These are phyloP conservation scores for Microchirus variegatus DNA, from an alignment of 2,797 vertebrate genomes.

Conservation along the genomic window DNA sequence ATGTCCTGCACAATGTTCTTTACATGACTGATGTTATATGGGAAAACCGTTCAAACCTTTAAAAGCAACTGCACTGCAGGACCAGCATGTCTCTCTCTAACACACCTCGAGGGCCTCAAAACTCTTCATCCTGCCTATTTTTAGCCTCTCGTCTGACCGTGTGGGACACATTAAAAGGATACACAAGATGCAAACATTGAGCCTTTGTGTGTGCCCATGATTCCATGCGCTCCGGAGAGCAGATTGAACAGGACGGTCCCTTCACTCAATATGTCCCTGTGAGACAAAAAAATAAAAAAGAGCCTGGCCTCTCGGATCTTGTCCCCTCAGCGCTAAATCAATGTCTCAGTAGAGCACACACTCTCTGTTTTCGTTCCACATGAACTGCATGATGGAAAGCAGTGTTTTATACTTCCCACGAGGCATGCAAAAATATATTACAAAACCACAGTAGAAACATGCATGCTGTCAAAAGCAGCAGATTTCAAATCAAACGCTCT, in stretches of 20 bases:
- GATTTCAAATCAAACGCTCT: no score
- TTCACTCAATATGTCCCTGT: slow-evolving; percentile 31
- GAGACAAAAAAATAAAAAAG: slow-evolving; percentile 11
- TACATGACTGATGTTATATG: no score
- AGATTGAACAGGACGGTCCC: slow-evolving; percentile 34
- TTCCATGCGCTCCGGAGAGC: slow-evolving; percentile 33
- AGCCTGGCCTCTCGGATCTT: slow-evolving; percentile 34
- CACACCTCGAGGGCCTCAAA: slow-evolving; percentile 33
- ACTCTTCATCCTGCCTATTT: slow-evolving; percentile 60
- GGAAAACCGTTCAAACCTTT: no score
- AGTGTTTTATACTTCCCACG: background rate
- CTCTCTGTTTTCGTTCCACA: slow-evolving; percentile 7
- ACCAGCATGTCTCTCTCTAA: slow-evolving; percentile 19
- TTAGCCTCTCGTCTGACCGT: slow-evolving; percentile 42
- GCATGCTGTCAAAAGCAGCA: no score
- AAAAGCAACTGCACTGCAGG: slow-evolving; percentile 8
- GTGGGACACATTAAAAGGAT: slow-evolving; percentile 43
- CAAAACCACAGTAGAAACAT: no score
- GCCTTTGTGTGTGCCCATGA: slow-evolving; percentile 51
- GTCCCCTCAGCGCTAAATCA: slow-evolving; percentile 25
- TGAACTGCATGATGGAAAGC: background rate
- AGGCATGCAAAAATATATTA: no score
- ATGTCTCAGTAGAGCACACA: slow-evolving; percentile 22
- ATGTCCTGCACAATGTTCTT: no score
- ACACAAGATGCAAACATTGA: slow-evolving; percentile 50